Evolutionary conservation across 2,888 invertebrate genomes (phyloP).

Genomic region (Ophion ventricosus): DNA sequence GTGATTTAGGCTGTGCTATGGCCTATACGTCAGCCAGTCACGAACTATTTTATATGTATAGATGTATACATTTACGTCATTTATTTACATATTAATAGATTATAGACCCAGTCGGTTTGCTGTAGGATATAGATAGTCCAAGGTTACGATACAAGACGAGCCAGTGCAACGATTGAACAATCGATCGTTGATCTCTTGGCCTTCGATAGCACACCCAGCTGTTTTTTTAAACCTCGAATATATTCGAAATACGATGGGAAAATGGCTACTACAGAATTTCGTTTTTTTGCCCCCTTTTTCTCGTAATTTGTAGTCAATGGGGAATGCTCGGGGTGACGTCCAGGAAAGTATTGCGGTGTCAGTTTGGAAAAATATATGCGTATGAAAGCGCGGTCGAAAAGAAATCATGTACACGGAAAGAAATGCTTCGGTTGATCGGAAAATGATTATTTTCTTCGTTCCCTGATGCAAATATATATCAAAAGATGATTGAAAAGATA

Average conservation of each 20-base stretch:
- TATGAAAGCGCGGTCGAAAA: no score
- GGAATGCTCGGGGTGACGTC: background rate
- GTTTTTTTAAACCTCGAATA: background rate
- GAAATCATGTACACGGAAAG: background rate
- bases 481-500: conserved; percentile 1
- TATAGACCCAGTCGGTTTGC: no score
- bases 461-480: background rate
- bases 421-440: background rate
- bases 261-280: background rate
- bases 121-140: conserved; percentile 30
- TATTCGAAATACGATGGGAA: background rate
- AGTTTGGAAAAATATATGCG: no score
- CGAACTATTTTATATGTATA: no score
- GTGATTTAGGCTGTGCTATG: no score
- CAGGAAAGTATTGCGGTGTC: no score
- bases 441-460: background rate
- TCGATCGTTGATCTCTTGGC: conserved; percentile 52
- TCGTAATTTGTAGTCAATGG: background rate
- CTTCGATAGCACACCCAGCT: conserved; percentile 6
- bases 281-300: background rate
- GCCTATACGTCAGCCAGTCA: no score
- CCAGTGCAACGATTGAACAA: conserved; percentile 47
- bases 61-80: no score
- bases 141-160: conserved; percentile 5
- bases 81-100: no score